Percentiles rank a stretch among this genome's conserved stretches.
These are phyloP conservation scores for Artibeus jamaicensis DNA, from an alignment of 2,797 vertebrate species.

Conservation along the genomic window DNA sequence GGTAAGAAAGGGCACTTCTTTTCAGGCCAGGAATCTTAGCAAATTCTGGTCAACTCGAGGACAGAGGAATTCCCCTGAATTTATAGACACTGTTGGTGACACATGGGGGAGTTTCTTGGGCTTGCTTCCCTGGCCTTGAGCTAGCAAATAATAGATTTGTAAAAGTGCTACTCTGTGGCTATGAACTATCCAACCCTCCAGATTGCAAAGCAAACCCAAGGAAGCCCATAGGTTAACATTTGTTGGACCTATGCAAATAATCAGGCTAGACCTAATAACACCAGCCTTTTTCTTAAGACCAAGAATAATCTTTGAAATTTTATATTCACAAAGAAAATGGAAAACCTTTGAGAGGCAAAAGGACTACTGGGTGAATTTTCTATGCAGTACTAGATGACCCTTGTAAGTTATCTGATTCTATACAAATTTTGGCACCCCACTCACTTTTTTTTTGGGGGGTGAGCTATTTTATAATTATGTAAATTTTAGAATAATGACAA, in stretches of 20 bases:
- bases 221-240: neutral
- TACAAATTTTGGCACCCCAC: neutral
- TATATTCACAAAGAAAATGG: neutral
- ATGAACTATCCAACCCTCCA: neutral
- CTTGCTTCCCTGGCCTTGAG: neutral
- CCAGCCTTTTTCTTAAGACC: neutral
- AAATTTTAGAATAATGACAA: neutral
- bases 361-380: neutral
- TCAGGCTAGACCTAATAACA: neutral
- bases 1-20: neutral
- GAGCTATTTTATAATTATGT: neutral
- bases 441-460: neutral
- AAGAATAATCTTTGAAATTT: conserved; percentile 21
- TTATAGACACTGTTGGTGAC: neutral
- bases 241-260: neutral
- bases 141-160: neutral
- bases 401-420: neutral
- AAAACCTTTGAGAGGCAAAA: neutral
- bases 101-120: neutral
- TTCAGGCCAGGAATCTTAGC: neutral
- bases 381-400: neutral
- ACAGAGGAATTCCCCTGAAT: neutral
- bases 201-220: neutral
- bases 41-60: neutral
- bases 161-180: neutral